These are phyloP conservation scores for Drosophila lacicola DNA, from an alignment of 2,888 invertebrate genomes.

Conservation along the genomic window DNA sequence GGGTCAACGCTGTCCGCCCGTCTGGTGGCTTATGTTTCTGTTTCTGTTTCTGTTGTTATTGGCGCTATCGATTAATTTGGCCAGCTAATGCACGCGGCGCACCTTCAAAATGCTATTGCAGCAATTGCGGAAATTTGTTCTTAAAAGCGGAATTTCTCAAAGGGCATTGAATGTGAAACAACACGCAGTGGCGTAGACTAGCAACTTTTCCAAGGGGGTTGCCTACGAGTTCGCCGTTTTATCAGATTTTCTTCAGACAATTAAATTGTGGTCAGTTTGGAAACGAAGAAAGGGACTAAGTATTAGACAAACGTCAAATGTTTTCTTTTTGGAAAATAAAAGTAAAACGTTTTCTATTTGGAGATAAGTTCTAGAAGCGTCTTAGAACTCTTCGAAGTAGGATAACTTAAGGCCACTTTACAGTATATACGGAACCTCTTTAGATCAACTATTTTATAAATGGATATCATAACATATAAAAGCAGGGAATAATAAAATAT, in stretches of 20 bases:
- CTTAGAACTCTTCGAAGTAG: too few species aligned
- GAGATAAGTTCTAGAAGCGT: too few species aligned
- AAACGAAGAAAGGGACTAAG: too few species aligned
- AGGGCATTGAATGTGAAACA: slow-evolving; percentile 52
- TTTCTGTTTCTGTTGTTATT: slow-evolving; percentile 46
- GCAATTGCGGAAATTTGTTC: slow-evolving; percentile 72
- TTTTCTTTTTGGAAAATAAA: too few species aligned
- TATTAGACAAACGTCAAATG: too few species aligned
- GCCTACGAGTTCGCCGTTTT: neutral
- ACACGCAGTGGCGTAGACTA: slow-evolving; percentile 18
- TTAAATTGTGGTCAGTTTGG: neutral
- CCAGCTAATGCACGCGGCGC: slow-evolving; percentile 67
- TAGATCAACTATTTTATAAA: too few species aligned
- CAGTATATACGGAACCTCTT: too few species aligned
- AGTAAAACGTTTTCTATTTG: too few species aligned
- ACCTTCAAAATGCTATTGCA: slow-evolving; percentile 69
- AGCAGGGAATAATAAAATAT: too few species aligned
- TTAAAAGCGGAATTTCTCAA: slow-evolving; percentile 48
- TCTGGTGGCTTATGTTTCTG: neutral
- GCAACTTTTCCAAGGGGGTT: neutral
- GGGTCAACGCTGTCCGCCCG: slow-evolving; percentile 48
- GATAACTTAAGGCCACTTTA: too few species aligned
- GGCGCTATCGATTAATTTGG: slow-evolving; percentile 74
- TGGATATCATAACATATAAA: too few species aligned
- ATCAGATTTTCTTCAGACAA: neutral